These are phyloP conservation scores for Sterna hirundo DNA, from an alignment of 2,113 vertebrate genomes.

Conservation along the genomic window DNA sequence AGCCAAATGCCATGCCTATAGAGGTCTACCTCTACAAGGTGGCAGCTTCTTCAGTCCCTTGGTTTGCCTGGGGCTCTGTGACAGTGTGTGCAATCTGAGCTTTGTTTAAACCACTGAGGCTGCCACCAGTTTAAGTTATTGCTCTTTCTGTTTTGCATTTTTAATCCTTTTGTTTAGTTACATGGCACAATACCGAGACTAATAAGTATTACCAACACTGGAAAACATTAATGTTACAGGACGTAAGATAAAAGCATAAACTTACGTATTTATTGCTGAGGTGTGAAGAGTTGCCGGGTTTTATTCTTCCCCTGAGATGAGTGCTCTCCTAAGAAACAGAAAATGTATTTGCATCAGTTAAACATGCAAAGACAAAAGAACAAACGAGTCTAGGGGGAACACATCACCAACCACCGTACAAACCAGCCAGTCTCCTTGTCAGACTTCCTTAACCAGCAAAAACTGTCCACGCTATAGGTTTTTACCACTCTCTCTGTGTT, in stretches of 20 bases:
- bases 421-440: neutral
- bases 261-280: conserved; percentile 68
- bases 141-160: neutral
- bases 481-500: neutral
- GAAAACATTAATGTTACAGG: neutral
- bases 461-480: neutral
- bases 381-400: neutral
- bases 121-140: neutral
- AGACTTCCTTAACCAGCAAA: neutral
- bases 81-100: neutral
- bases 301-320: conserved; percentile 72
- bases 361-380: neutral
- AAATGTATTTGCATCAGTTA: conserved; percentile 22
- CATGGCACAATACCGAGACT: neutral
- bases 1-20: neutral
- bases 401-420: neutral
- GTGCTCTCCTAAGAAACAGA: conserved; percentile 67
- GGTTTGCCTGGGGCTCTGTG: neutral
- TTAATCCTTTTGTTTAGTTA: neutral
- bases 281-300: conserved; percentile 58
- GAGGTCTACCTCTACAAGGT: neutral
- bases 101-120: neutral
- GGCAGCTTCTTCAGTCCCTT: neutral
- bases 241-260: neutral
- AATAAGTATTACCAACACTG: neutral